These are phyloP conservation scores for Ypsolopha sequella DNA, from an alignment of 2,888 invertebrate species.

Conservation along the genomic window DNA sequence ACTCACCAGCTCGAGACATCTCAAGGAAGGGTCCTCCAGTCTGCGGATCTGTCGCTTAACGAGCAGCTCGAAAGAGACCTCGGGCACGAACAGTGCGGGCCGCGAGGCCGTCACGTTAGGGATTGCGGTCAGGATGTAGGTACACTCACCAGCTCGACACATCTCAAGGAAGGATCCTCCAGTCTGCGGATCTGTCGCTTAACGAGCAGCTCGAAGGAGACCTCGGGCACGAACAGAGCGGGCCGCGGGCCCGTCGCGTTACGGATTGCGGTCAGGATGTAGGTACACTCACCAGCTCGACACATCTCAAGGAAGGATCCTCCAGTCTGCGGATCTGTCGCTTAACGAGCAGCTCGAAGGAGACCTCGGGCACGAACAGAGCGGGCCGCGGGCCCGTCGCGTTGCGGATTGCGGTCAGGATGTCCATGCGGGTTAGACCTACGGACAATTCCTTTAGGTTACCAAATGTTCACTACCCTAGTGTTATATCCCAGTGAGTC, in stretches of 20 bases:
- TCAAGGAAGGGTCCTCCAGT: no score
- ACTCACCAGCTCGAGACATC: no score
- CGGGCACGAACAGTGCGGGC: constrained; percentile 92
- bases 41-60: no score
- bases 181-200: no score
- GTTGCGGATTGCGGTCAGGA: constrained; percentile 98
- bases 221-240: constrained; percentile 83
- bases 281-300: constrained; percentile 79
- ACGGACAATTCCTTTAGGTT: constrained; percentile 10
- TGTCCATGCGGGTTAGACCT: constrained; percentile 92
- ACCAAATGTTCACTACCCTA: no score
- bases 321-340: constrained; percentile 96
- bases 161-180: no score
- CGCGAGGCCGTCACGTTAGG: constrained; percentile 97
- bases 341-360: constrained; percentile 98
- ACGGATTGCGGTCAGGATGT: no score
- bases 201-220: no score
- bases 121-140: no score
- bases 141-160: no score
- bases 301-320: constrained; percentile 96
- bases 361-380: constrained; percentile 93
- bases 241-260: constrained; percentile 88
- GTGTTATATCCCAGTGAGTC: no score
- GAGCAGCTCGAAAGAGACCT: no score
- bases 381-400: constrained; percentile 96